Percentiles rank a stretch among this genome's conserved stretches.
phyloP scores from a whole-genome alignment of 2,113 vertebrate genomes.

The Nannobrachium achirus region DNA sequence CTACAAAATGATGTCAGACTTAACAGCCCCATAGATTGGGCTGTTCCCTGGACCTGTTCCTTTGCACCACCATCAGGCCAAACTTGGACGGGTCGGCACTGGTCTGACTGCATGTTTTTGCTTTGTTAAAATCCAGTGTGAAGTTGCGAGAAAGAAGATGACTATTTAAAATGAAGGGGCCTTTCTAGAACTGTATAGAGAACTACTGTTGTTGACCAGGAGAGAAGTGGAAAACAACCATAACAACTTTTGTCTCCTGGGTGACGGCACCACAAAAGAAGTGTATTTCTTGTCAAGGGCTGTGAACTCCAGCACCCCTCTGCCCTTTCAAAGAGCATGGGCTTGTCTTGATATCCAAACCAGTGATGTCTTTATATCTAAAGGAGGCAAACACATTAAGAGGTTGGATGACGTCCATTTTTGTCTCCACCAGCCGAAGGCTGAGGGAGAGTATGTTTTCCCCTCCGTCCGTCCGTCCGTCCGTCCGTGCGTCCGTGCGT shows the following conservation, averaged over 20 bases:
- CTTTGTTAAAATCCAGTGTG: background rate
- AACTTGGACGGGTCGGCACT: background rate
- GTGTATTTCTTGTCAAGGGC: constrained; percentile 12
- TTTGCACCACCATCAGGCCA: too few relatives aligned
- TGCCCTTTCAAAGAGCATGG: constrained; percentile 16
- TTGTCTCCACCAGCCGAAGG: too few relatives aligned
- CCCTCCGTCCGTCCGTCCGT: too few relatives aligned
- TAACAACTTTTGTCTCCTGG: constrained; percentile 21
- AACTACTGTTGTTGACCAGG: background rate
- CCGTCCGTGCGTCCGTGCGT: too few relatives aligned
- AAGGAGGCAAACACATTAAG: constrained; percentile 24
- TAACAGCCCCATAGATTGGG: too few relatives aligned
- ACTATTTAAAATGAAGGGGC: too few relatives aligned
- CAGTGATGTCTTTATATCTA: constrained; percentile 35
- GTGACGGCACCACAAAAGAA: constrained; percentile 10
- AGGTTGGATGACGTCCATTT: too few relatives aligned
- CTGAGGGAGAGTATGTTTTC: too few relatives aligned
- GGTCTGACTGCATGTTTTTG: background rate
- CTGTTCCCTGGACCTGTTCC: too few relatives aligned
- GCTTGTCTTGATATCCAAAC: constrained; percentile 30
- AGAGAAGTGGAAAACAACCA: background rate
- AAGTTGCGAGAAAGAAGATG: background rate
- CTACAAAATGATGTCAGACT: too few relatives aligned
- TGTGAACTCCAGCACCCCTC: background rate
- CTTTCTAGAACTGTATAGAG: too few relatives aligned